Evolutionary conservation across 1,140 invertebrate species (phyloP).

Genomic region (Drosophila orosa): DNA sequence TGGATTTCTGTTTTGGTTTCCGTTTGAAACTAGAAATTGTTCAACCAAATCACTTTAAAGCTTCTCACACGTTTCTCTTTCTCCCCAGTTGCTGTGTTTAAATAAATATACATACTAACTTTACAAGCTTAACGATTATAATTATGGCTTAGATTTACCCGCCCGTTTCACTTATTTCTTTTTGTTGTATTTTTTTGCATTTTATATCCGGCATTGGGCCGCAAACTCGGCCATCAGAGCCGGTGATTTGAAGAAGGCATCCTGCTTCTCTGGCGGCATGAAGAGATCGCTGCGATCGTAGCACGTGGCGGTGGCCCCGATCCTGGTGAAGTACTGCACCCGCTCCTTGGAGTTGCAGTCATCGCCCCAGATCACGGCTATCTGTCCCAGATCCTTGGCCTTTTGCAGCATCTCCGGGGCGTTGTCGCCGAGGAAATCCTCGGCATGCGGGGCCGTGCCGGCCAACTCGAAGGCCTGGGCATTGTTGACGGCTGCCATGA

Average conservation of each 20-base stretch:
- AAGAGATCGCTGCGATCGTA: constrained; percentile 93
- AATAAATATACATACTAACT: constrained; percentile 47
- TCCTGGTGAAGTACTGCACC: constrained; percentile 92
- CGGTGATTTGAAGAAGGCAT: constrained; percentile 77
- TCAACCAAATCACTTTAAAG: constrained; percentile 22
- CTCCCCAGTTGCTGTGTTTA: constrained; percentile 24
- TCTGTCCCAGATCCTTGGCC: constrained; percentile 90
- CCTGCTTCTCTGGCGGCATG: constrained; percentile 65
- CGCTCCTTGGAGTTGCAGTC: constrained; percentile 94
- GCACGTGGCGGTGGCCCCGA: constrained; percentile 96
- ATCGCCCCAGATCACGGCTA: constrained; percentile 98
- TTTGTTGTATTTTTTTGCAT: not conserved
- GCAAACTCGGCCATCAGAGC: constrained; percentile 70
- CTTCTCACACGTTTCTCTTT: constrained; percentile 38
- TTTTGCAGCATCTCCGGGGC: constrained; percentile 89
- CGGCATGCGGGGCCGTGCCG: constrained; percentile 95
- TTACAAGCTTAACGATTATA: constrained; percentile 38
- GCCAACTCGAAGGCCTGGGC: constrained; percentile 91
- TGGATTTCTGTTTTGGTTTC: constrained; percentile 38
- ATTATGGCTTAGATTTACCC: constrained; percentile 47
- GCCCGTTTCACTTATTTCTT: constrained; percentile 20
- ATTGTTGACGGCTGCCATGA: constrained; percentile 92
- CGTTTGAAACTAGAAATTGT: constrained; percentile 39
- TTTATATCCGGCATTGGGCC: constrained; percentile 66
- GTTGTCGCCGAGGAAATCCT: constrained; percentile 92